Conservation (phyloP, 2,797 vertebrate genomes). For the Kryptolebias ocellatus region DNA sequence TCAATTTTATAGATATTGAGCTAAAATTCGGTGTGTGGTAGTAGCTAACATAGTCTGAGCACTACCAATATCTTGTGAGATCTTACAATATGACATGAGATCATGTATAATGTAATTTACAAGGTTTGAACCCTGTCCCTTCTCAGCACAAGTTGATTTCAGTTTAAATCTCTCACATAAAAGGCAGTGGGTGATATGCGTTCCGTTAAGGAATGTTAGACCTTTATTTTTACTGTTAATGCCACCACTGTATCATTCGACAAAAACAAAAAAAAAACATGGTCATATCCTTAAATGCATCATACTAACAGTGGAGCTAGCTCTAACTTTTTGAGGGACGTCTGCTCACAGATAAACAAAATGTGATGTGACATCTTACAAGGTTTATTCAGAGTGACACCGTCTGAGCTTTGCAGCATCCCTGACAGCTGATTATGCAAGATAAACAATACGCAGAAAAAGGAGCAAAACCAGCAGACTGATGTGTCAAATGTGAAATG, state of each 20-base stretch:
- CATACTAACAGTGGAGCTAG: neutral
- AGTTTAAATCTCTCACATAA: no score
- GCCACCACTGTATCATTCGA: no score
- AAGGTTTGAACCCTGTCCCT: no score
- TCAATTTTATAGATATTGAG: no score
- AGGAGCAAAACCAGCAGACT: conserved; percentile 35
- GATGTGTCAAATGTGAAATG: conserved; percentile 8
- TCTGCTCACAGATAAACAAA: conserved; percentile 13
- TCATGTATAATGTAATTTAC: no score
- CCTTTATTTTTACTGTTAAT: neutral
- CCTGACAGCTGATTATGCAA: conserved; percentile 63
- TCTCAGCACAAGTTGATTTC: no score
- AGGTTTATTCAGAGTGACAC: conserved; percentile 20
- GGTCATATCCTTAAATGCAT: conserved; percentile 13
- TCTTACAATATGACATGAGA: no score
- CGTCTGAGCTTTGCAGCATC: conserved; percentile 36
- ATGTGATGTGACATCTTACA: conserved; percentile 59
- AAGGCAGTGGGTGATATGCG: no score
- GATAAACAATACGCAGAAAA: conserved; percentile 33
- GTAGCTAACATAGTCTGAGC: no score
- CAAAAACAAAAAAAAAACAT: neutral
- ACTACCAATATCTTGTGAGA: no score
- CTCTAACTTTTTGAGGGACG: conserved; percentile 26
- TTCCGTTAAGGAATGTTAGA: neutral
- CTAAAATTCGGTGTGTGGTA: no score